These are phyloP conservation scores for Brachypterus glaber DNA, from an alignment of 2,888 invertebrate genomes.

Conservation along the genomic window DNA sequence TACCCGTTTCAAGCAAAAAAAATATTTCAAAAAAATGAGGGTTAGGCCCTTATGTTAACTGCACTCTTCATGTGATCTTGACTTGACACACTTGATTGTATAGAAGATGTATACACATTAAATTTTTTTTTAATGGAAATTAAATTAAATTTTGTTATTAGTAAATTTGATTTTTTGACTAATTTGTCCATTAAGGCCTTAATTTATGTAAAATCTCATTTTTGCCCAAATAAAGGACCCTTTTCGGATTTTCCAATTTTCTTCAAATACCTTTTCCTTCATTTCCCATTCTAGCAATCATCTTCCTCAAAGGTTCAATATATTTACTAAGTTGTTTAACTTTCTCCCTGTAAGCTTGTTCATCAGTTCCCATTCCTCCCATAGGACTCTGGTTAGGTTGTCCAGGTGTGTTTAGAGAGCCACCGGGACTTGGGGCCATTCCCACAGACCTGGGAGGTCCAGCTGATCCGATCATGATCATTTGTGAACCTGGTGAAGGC, in stretches of 20 bases:
- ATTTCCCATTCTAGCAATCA: conserved; percentile 81
- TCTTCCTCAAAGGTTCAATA: conserved; percentile 82
- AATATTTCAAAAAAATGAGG: too few relatives aligned
- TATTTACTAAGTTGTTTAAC: conserved; percentile 88
- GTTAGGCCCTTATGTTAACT: too few relatives aligned
- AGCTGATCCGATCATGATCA: conserved; percentile 45
- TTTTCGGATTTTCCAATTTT: not conserved
- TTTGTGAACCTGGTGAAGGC: conserved; percentile 58
- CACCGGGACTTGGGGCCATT: conserved; percentile 72
- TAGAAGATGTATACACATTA: too few relatives aligned
- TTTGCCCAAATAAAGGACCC: too few relatives aligned
- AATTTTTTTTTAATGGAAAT: too few relatives aligned
- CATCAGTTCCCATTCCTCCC: conserved; percentile 57
- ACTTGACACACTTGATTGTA: too few relatives aligned
- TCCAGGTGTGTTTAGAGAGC: conserved; percentile 69
- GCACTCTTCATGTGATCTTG: too few relatives aligned
- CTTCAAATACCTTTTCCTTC: conserved; percentile 53
- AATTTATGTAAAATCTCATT: too few relatives aligned
- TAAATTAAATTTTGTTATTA: too few relatives aligned
- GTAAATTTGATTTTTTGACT: too few relatives aligned
- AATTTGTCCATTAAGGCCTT: too few relatives aligned
- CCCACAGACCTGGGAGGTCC: conserved; percentile 51
- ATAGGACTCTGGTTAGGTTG: conserved; percentile 55
- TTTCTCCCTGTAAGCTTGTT: conserved; percentile 87
- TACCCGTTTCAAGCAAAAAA: too few relatives aligned